Percentiles rank a stretch among this genome's conserved stretches.
phyloP scores from a whole-genome alignment of 2,113 vertebrate species.

The Stomatorhinus ivindoensis region DNA sequence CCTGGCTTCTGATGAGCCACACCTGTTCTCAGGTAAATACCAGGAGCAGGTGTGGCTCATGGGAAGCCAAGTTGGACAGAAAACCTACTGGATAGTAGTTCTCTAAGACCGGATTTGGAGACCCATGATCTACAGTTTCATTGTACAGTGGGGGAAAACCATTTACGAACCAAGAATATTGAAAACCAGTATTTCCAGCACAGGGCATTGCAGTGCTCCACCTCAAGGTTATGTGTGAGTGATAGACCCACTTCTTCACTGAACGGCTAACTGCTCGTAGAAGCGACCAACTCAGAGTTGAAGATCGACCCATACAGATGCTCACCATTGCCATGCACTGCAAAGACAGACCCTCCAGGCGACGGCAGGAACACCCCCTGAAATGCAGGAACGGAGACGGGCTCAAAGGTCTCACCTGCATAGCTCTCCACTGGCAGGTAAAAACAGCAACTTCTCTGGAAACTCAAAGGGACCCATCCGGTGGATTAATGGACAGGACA shows the following conservation, averaged over 20 bases:
- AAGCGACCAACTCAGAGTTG: not conserved
- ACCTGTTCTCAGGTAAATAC: too few species aligned
- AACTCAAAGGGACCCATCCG: not conserved
- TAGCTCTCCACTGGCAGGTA: not conserved
- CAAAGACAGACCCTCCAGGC: not conserved
- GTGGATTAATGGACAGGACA: not conserved
- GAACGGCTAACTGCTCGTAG: not conserved
- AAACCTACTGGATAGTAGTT: too few species aligned
- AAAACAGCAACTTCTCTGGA: not conserved
- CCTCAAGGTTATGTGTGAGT: not conserved
- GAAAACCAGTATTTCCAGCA: not conserved
- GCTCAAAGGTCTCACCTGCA: not conserved
- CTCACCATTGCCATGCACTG: conserved; percentile 7
- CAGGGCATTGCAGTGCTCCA: not conserved
- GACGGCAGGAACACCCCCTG: not conserved
- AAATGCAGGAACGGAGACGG: not conserved
- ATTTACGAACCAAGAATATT: not conserved
- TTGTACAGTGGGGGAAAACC: not conserved
- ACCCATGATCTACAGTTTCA: not conserved
- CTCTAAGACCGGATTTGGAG: too few species aligned
- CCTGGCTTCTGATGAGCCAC: too few species aligned
- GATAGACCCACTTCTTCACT: not conserved
- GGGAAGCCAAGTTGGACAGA: too few species aligned
- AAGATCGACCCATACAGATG: not conserved
- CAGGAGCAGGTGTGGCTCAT: too few species aligned